phyloP scores from a whole-genome alignment of 2,113 vertebrate species.

The Ageneiosus marmoratus region DNA sequence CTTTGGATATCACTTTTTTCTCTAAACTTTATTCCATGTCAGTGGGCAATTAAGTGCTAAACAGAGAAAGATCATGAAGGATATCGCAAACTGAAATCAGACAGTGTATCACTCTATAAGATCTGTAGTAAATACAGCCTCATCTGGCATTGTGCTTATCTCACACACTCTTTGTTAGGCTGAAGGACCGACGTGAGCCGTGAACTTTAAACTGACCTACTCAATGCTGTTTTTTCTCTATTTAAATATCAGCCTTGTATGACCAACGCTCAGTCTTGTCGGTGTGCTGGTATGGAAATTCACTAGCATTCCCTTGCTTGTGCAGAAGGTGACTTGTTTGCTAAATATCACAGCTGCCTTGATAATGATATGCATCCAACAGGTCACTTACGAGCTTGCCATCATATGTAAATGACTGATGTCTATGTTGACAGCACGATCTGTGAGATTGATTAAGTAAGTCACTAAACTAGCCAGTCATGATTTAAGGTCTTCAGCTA shows the following conservation, averaged over 20 bases:
- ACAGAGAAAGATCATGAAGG: background rate
- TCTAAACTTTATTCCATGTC: background rate
- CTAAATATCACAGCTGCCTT: slow-evolving; percentile 48
- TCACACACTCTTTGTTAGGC: slow-evolving; percentile 13
- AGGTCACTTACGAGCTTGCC: slow-evolving; percentile 25
- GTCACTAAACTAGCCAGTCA: background rate
- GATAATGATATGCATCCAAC: slow-evolving; percentile 31
- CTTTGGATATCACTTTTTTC: background rate
- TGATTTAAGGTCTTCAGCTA: no score
- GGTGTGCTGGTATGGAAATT: slow-evolving; percentile 64
- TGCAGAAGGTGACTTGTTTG: slow-evolving; percentile 54
- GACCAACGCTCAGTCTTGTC: slow-evolving; percentile 60
- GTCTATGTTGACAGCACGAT: background rate
- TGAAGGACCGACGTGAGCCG: slow-evolving; percentile 29
- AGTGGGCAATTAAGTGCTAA: background rate
- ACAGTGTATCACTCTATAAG: background rate
- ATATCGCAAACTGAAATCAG: background rate
- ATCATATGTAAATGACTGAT: slow-evolving; percentile 17
- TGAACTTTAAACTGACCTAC: slow-evolving; percentile 75
- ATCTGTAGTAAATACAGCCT: slow-evolving; percentile 9
- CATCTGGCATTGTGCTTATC: background rate
- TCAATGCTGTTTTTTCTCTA: slow-evolving; percentile 56
- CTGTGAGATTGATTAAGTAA: background rate
- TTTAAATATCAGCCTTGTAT: slow-evolving; percentile 73
- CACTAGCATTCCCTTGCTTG: slow-evolving; percentile 59